Conservation (phyloP, 2,113 vertebrate genomes). For the Platysternon megacephalum region DNA sequence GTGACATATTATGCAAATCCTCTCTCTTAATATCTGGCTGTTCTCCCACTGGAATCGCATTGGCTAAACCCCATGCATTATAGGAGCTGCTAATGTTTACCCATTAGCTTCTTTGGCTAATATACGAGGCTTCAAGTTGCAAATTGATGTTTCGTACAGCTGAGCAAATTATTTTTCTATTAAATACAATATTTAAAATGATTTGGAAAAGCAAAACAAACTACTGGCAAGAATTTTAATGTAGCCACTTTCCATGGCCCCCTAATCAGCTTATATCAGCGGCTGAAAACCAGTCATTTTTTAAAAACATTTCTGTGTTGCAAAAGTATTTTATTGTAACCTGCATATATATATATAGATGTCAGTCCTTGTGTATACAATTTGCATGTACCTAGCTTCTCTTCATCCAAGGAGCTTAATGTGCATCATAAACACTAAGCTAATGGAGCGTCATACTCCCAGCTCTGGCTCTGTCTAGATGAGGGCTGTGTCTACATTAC, state of each 20-base stretch:
- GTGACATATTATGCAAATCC: slow-evolving; percentile 76
- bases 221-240: slow-evolving; percentile 65
- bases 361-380: neutral
- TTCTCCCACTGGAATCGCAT: slow-evolving; percentile 66
- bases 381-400: neutral
- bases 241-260: slow-evolving; percentile 58
- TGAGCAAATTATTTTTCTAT: slow-evolving; percentile 76
- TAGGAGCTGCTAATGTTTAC: slow-evolving; percentile 72
- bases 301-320: neutral
- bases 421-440: neutral
- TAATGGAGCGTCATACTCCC: neutral
- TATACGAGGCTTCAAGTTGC: slow-evolving; percentile 68
- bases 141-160: slow-evolving; percentile 75
- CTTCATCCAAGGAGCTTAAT: accelerated
- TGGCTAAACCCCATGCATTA: slow-evolving; percentile 61
- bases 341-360: accelerated
- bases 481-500: neutral
- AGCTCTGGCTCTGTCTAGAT: neutral
- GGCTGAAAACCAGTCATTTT: neutral
- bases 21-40: slow-evolving; percentile 62
- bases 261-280: slow-evolving; percentile 21
- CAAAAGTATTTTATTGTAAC: accelerated
- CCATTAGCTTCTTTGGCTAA: slow-evolving; percentile 72
- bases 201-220: slow-evolving; percentile 67
- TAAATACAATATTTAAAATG: slow-evolving; percentile 75